Evolutionary conservation across 2,888 invertebrate genomes (phyloP).

Genomic region (Capitulum mitella): DNA sequence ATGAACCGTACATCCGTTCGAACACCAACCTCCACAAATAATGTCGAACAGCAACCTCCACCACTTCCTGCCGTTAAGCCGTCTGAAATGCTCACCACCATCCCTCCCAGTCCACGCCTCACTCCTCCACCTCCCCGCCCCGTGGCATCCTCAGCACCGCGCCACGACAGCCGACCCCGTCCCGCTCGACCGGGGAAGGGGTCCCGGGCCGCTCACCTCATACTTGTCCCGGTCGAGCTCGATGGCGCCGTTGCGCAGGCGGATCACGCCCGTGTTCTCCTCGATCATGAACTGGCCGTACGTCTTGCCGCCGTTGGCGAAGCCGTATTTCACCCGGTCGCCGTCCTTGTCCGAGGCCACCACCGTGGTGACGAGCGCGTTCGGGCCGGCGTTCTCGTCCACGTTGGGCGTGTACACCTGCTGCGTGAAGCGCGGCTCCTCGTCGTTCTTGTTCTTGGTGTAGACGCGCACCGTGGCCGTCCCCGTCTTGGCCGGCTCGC

Average conservation of each 20-base stretch:
- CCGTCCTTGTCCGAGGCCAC: conserved; percentile 97
- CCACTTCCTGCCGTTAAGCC: no score
- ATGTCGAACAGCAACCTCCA: no score
- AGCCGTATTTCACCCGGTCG: conserved; percentile 84
- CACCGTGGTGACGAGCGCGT: conserved; percentile 89
- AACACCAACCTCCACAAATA: conserved; percentile 1
- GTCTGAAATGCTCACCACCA: no score
- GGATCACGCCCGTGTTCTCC: conserved; percentile 88
- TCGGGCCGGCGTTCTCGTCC: conserved; percentile 90
- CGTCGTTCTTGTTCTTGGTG: conserved; percentile 97
- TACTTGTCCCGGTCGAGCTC: conserved; percentile 87
- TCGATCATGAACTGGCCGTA: conserved; percentile 92
- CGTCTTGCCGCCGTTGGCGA: conserved; percentile 71
- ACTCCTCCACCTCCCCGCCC: conserved; percentile 18
- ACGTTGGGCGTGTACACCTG: conserved; percentile 95
- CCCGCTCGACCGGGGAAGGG: no score
- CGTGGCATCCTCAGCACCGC: background rate
- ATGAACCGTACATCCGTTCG: no score
- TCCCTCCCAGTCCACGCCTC: background rate
- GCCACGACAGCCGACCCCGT: background rate
- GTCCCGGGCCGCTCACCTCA: conserved; percentile 63
- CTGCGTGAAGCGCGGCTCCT: conserved; percentile 92
- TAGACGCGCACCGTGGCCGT: conserved; percentile 89
- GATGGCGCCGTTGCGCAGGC: conserved; percentile 77
- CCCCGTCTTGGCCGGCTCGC: conserved; percentile 84